Conservation (phyloP, 2,113 vertebrate species). For the Phyllopteryx taeniolatus region DNA sequence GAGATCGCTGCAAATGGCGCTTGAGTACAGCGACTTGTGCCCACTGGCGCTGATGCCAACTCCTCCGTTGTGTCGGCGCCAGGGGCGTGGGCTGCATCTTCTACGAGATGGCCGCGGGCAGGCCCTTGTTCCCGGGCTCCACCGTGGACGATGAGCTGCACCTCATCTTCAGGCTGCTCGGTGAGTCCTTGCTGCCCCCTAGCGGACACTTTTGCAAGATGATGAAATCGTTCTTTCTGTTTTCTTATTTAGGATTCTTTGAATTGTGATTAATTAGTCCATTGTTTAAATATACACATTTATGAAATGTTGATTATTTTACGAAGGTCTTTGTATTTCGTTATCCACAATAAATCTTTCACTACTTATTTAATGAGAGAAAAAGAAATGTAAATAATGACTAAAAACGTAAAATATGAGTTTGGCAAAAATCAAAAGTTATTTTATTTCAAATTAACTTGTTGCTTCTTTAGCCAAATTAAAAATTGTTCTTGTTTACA, state of each 20-base stretch:
- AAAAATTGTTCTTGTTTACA: too few species aligned
- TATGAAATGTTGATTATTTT: not conserved
- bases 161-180: constrained; percentile 92
- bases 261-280: too few species aligned
- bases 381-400: too few species aligned
- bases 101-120: constrained; percentile 96
- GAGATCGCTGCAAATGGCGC: too few species aligned
- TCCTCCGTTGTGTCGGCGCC: constrained; percentile 15
- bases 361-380: too few species aligned
- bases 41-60: not conserved
- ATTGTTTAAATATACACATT: too few species aligned
- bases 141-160: constrained; percentile 95
- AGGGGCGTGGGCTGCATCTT: constrained; percentile 97
- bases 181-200: constrained; percentile 76
- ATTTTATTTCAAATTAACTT: too few species aligned
- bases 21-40: too few species aligned
- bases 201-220: constrained; percentile 22
- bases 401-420: too few species aligned
- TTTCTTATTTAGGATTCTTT: constrained; percentile 16
- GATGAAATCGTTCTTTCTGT: not conserved
- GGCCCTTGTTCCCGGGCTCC: constrained; percentile 92
- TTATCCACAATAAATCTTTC: not conserved
- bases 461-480: too few species aligned
- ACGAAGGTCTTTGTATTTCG: not conserved
- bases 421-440: too few species aligned